A percentile compares a stretch with the other conserved stretches of the same genome.
Evolutionary conservation across 1,140 invertebrate species (phyloP).

Genomic region (Idris sp.): DNA sequence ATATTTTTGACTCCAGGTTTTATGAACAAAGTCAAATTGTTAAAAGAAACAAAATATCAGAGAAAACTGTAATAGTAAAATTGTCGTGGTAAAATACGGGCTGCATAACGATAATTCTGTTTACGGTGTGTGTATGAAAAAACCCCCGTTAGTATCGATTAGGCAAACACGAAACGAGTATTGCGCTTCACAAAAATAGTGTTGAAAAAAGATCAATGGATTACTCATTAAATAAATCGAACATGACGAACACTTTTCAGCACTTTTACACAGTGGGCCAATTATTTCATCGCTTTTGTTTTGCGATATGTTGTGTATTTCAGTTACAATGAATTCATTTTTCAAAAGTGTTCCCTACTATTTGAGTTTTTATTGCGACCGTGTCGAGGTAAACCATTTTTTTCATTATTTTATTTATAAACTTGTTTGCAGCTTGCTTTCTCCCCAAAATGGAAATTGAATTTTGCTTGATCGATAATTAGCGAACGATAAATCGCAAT

Average conservation of each 20-base stretch:
- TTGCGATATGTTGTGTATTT: slow-evolving; percentile 38
- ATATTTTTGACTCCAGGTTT: no score
- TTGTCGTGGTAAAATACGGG: slow-evolving; percentile 15
- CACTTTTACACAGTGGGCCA: slow-evolving; percentile 66
- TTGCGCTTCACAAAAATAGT: slow-evolving; percentile 50
- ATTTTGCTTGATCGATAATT: slow-evolving; percentile 37
- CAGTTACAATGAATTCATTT: slow-evolving; percentile 46
- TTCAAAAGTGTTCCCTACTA: no score
- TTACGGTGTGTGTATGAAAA: slow-evolving; percentile 34
- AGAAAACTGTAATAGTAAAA: no score
- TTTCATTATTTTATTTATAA: slow-evolving; percentile 48
- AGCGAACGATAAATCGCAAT: slow-evolving; percentile 25
- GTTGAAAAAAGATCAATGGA: slow-evolving; percentile 69
- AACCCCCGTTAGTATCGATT: slow-evolving; percentile 43
- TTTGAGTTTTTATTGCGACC: slow-evolving; percentile 24
- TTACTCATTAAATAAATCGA: slow-evolving; percentile 74
- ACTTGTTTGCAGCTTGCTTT: slow-evolving; percentile 33
- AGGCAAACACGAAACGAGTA: slow-evolving; percentile 49
- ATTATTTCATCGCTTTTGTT: slow-evolving; percentile 46
- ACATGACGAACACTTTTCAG: slow-evolving; percentile 72
- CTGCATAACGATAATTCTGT: slow-evolving; percentile 38
- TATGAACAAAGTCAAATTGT: no score
- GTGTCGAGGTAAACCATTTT: slow-evolving; percentile 32
- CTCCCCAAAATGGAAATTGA: slow-evolving; percentile 7
- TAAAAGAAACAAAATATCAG: no score